Conservation (phyloP, 2,888 invertebrate species). For the Drosophila longiperda region DNA sequence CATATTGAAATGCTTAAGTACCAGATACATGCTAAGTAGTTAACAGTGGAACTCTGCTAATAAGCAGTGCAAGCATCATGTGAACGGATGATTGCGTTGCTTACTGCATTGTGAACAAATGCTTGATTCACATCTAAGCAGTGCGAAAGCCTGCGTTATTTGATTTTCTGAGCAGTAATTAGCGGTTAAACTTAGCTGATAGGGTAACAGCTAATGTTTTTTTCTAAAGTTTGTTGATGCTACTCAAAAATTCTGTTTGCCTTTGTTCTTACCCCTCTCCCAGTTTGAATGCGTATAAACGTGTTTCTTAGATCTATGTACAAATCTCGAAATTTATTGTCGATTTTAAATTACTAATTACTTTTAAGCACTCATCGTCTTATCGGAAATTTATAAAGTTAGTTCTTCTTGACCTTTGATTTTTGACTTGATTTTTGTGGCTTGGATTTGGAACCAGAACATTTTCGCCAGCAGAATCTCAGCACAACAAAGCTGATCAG, state of each 20-base stretch:
- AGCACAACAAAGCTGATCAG: constrained; percentile 45
- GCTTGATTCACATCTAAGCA: neutral
- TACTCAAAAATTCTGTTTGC: neutral
- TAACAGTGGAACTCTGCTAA: neutral
- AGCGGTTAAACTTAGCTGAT: neutral
- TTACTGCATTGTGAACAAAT: neutral
- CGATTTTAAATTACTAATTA: constrained; percentile 5
- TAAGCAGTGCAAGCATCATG: neutral
- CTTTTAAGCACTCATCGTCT: constrained; percentile 10
- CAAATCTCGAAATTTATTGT: constrained; percentile 7
- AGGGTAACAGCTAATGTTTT: neutral
- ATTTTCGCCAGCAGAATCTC: constrained; percentile 54
- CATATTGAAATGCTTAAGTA: neutral
- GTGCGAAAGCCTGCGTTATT: neutral
- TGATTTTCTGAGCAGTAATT: neutral
- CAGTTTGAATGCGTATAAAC: neutral
- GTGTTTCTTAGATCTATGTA: neutral
- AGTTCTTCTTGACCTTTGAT: constrained; percentile 65
- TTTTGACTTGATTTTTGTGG: constrained; percentile 52
- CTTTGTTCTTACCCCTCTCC: neutral
- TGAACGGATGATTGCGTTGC: neutral
- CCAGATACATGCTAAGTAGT: neutral
- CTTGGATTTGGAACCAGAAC: constrained; percentile 44
- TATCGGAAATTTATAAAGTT: constrained; percentile 21
- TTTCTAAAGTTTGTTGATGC: neutral